Conservation (phyloP, 2,113 vertebrate genomes). For the Sinosuthora webbiana region DNA sequence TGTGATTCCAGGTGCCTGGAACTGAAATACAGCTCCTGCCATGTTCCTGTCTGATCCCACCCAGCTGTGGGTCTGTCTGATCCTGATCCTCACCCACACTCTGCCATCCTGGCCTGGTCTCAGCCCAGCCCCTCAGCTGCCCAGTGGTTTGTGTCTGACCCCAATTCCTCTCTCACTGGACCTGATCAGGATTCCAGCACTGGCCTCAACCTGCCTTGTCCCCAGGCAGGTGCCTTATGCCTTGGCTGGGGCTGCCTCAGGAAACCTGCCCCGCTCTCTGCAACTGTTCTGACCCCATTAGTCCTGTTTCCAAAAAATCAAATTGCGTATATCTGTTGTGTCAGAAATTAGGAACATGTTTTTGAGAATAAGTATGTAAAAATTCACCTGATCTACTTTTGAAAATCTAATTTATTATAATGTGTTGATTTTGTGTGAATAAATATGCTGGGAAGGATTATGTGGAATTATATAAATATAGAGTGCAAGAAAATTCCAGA, state of each 20-base stretch:
- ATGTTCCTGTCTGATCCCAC: rapidly evolving
- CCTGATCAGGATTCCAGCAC: too few relatives aligned
- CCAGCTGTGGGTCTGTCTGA: background rate
- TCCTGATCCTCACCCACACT: rapidly evolving
- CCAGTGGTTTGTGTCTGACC: background rate
- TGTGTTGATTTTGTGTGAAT: background rate
- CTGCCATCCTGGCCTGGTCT: background rate
- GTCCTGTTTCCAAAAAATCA: background rate
- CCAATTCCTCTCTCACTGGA: background rate
- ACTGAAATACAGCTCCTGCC: background rate
- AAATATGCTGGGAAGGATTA: background rate
- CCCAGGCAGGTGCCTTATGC: too few relatives aligned
- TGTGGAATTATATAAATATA: background rate
- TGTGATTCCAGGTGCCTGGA: background rate
- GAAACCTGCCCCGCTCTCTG: background rate
- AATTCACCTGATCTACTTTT: background rate
- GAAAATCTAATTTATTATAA: background rate
- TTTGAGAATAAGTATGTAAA: background rate
- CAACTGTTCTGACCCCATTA: background rate
- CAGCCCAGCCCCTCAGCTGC: background rate
- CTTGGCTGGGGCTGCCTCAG: background rate
- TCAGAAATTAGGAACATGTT: background rate
- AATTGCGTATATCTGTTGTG: background rate
- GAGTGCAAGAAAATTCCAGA: background rate
- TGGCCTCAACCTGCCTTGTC: background rate